Evolutionary conservation across 2,888 invertebrate genomes (phyloP), one percentile per base, ranked within the genome.

Genomic region (Dryocosmus kuriphilus): DNA sequence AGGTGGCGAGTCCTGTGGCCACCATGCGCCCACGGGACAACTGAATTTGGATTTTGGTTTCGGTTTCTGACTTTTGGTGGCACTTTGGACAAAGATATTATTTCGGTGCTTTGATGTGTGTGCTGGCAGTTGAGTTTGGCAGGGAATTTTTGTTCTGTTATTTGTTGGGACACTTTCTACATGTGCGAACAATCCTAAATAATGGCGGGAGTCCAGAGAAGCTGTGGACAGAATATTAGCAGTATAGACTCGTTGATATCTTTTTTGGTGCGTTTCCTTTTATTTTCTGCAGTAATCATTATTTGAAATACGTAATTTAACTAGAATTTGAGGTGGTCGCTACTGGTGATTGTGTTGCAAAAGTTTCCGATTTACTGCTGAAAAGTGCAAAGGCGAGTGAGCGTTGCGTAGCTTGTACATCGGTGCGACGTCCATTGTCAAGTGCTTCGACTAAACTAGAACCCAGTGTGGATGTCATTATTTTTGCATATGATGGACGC

Each of bases 401-500:
- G 35, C 86, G 87, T 82, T 82, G 81, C 6, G 82, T 90, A 74
- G 51, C n/a, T 79, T 24, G 83, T 90, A 5, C 90, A 91, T 83
- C 86, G 86, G 57, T 89, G 90, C 80, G 91, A 91, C n/a, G 82
- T 85, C 82, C n/a, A 63, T 91, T 65, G 30, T 61, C 85, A 89
- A 74, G 82, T 90, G 61, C 19, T 86, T 65, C 62, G 67, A 35
- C 63, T 0, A 85, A 84, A 24, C 77, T 86, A 16, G 81, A 85
- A 63, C 71, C 89, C 27, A 82, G 83, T 57, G 84, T 90, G 16
- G 91, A 91, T 82, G 90, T 89, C 62, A 82, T 91, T 79, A 84
- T 91, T 65, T 89, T 91, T 79, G 87, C 87, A 8, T 88, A 88
- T 67, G 90, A 91, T 57, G 86, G 86, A 55, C 84, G 85, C 78